Base-by-base conservation (phyloP, 2,888 invertebrate species). In the Acanthosoma haemorrhoidale region DNA sequence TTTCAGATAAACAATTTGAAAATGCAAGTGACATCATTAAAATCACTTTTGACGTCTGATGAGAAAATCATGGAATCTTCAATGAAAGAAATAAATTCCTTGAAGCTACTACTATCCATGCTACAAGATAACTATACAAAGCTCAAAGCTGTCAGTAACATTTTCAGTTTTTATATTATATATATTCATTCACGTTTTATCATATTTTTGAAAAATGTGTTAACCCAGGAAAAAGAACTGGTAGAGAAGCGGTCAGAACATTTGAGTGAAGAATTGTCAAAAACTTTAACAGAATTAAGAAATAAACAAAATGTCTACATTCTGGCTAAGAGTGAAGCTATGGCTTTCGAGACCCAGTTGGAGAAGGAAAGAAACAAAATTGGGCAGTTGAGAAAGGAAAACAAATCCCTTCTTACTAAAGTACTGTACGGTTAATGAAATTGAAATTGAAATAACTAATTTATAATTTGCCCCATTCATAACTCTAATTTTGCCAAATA, bases 331-430 rank as follows among this genome's bases (percentile, higher is more conserved):
- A 68, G 59, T 11, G 68, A 68, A 31, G 58, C 68, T 0, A 5
- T 18, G 0, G 68, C 68, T 5, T 39, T 57, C 25, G 68, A 68
- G 18, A 16, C 68, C 1, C 68, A 68, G 8, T 39, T 68, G 34
- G 21, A 29, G 13, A 36, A 31, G 9, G 68, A 68, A 25, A 68
- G 68, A 16, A 59, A 59, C 38, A 68, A 68, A 39, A 59, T 68
- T 11, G 57, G n/a, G 1, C 34, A 59, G 15, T 39, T 68, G 0
- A 68, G 59, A 6, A 16, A 16, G 3, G 68, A 68, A 16, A 68
- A 68, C 16, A 58, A 9, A n/a, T 15, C 29, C 11, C 39, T 68
- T 1, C 16, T 59, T 31, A 58, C 0, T 11, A 68, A 41, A 39
- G 69, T 63, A 67, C n/a, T n/a, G n/a, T n/a, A n/a, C n/a, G n/a